phyloP scores from a whole-genome alignment of 2,113 vertebrate genomes.

The Apteryx owenii region DNA sequence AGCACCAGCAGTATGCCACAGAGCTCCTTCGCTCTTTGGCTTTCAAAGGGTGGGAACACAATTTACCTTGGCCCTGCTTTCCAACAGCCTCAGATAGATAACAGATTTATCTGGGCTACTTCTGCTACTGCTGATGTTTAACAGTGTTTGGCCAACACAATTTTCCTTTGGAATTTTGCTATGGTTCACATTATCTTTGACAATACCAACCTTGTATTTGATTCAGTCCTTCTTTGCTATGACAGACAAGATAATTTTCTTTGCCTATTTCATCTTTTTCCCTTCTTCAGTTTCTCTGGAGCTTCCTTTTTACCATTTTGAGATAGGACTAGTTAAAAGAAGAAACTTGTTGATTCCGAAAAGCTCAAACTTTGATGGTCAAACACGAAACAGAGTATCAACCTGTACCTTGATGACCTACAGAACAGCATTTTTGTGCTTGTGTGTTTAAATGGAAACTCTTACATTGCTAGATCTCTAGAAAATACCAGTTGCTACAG shows the following conservation, averaged over 20 bases:
- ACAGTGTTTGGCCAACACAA: background rate
- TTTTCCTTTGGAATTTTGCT: background rate
- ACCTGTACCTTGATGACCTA: background rate
- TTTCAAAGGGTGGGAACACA: background rate
- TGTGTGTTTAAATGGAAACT: background rate
- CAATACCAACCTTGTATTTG: background rate
- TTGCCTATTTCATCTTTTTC: background rate
- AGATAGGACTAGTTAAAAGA: background rate
- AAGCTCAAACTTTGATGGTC: background rate
- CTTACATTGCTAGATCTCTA: background rate
- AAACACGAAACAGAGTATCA: background rate
- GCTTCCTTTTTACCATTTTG: background rate
- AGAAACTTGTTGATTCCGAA: background rate
- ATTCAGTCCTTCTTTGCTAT: background rate
- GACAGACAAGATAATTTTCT: background rate
- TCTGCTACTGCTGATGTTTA: background rate
- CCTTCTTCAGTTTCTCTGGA: background rate
- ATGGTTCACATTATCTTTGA: background rate
- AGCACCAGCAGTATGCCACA: background rate
- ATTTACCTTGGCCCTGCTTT: background rate
- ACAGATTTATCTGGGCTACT: background rate
- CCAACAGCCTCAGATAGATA: background rate
- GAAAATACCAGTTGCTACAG: background rate
- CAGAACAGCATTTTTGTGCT: background rate
- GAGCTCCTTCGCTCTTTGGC: background rate